These are phyloP conservation scores for Scaptomyza hsui DNA, from an alignment of 1,140 invertebrate species.

Conservation along the genomic window DNA sequence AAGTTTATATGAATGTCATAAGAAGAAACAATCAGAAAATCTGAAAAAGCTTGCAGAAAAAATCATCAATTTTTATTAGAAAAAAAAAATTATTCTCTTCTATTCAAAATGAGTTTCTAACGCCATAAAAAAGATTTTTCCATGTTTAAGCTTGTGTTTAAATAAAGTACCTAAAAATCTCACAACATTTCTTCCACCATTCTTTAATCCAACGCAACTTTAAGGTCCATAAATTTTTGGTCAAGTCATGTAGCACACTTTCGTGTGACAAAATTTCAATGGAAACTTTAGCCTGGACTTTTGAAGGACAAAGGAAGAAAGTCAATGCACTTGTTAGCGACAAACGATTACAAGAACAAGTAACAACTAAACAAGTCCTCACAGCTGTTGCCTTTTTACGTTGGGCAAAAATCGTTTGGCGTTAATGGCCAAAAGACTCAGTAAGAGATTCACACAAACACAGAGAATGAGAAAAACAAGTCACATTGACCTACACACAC, in stretches of 20 bases:
- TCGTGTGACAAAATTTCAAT: constrained; percentile 12
- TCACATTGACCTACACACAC: constrained; percentile 77
- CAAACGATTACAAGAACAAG: constrained; percentile 25
- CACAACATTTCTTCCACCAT: background rate
- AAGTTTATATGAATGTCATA: no score
- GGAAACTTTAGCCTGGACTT: background rate
- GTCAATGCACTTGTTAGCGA: constrained; percentile 48
- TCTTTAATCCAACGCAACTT: background rate
- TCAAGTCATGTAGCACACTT: constrained; percentile 51
- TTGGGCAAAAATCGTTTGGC: constrained; percentile 24
- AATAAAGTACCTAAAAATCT: background rate
- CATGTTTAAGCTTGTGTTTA: no score
- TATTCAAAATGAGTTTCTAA: no score
- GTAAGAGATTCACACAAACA: constrained; percentile 24
- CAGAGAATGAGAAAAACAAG: constrained; percentile 50
- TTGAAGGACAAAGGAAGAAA: constrained; percentile 23
- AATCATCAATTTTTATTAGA: no score
- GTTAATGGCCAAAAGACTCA: constrained; percentile 64
- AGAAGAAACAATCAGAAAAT: no score
- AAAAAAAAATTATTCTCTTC: no score
- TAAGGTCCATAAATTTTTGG: constrained; percentile 9
- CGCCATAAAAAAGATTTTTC: no score
- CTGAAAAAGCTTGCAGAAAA: no score
- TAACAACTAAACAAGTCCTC: constrained; percentile 22
- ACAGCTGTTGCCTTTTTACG: constrained; percentile 47